A percentile compares a stretch with the other conserved stretches of the same genome.
Evolutionary conservation across 2,888 invertebrate genomes (phyloP).

Genomic region (Gymnoscelis rufifasciata): DNA sequence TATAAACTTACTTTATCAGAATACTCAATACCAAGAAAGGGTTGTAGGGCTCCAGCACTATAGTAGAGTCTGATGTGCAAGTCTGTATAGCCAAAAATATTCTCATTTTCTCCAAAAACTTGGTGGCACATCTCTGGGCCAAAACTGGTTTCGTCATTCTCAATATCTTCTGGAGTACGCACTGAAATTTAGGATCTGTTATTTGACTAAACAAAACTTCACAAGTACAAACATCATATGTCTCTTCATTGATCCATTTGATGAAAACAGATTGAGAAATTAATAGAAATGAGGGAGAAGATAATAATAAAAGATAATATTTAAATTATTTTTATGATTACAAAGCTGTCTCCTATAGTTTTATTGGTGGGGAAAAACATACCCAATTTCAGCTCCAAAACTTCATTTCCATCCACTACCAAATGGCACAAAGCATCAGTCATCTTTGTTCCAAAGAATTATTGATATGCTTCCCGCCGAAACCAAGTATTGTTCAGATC

Average conservation of each 20-base stretch:
- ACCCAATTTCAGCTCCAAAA: slow-evolving; percentile 59
- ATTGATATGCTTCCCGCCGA: slow-evolving; percentile 23
- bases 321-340: slow-evolving; percentile 3
- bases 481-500: slow-evolving; percentile 23
- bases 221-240: too few relatives aligned
- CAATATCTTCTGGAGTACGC: slow-evolving; percentile 81
- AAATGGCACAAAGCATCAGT: slow-evolving; percentile 72
- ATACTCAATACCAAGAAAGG: slow-evolving; percentile 88
- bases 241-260: too few relatives aligned
- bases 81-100: slow-evolving; percentile 95
- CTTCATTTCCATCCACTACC: slow-evolving; percentile 78
- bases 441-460: slow-evolving; percentile 39
- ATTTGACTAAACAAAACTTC: too few relatives aligned
- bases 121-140: slow-evolving; percentile 95
- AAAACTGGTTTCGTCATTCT: slow-evolving; percentile 82
- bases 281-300: too few relatives aligned
- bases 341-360: not conserved
- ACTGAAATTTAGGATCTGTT: too few relatives aligned
- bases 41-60: slow-evolving; percentile 88
- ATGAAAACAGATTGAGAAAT: too few relatives aligned
- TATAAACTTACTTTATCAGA: slow-evolving; percentile 80
- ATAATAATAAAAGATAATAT: not conserved
- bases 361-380: slow-evolving; percentile 2
- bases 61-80: slow-evolving; percentile 88
- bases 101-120: slow-evolving; percentile 94